These are phyloP conservation scores for Chamaea fasciata DNA, from an alignment of 2,113 vertebrate species.

Conservation along the genomic window DNA sequence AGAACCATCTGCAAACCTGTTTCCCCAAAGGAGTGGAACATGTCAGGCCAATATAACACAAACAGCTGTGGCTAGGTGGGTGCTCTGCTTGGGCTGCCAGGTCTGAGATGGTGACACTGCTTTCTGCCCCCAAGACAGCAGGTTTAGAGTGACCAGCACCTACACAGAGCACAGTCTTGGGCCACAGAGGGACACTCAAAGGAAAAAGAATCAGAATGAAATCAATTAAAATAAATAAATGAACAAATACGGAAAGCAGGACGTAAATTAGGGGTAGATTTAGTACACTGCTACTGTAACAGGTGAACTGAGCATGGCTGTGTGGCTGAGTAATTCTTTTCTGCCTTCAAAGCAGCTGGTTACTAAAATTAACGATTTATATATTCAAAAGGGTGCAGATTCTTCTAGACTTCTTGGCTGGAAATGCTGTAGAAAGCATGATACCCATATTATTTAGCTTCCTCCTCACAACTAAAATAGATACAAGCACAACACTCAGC, in stretches of 20 bases:
- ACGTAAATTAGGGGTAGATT: background rate
- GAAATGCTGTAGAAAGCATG: background rate
- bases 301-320: background rate
- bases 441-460: background rate
- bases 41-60: rapidly evolving
- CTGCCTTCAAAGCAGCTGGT: background rate
- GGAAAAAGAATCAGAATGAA: background rate
- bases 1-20: background rate
- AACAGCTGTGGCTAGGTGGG: background rate
- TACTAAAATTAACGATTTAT: background rate
- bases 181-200: background rate
- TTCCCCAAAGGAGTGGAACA: background rate
- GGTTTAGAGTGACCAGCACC: background rate
- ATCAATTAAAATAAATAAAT: background rate
- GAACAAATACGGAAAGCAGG: background rate
- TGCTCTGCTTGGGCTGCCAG: background rate
- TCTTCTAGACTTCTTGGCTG: background rate
- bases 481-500: background rate
- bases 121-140: background rate
- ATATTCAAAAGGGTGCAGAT: background rate
- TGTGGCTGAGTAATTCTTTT: background rate
- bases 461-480: background rate
- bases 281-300: background rate
- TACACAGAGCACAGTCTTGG: background rate
- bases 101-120: background rate